Evolutionary conservation across 2,113 vertebrate species (phyloP), one percentile per base, ranked within the genome.

Genomic region (Leucoraja erinaceus): DNA sequence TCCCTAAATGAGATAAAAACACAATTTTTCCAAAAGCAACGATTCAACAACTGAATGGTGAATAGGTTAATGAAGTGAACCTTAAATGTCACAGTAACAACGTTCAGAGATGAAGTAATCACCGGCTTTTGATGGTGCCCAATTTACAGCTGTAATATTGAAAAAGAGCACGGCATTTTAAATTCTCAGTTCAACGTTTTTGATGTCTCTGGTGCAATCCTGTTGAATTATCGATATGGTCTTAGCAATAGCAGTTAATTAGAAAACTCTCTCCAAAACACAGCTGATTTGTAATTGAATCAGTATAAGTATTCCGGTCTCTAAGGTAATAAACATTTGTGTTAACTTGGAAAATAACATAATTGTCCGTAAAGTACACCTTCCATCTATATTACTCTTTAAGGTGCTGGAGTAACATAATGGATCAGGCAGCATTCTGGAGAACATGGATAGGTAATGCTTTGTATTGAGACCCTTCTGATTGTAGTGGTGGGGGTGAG

Each of bases 121-220:
- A 31, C 20, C 72, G 20, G 28, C 66, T 91, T 68, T 91, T 91
- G 63, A 91, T 72, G 25, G 14, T 91, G 33, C 33, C 33, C 72
- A 72, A 68, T 22, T 90, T 22, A 38, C 33, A 3, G 38, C n/a
- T 25, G 6, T 28, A 14, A 14, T 74, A 20, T 1, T 47, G 68
- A 72, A 5, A 91, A 91, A 74, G 90, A 31, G 33, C 90, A 91
- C 47, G 90, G 70, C 90, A 91, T 91, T 72, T 72, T 72, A 72
- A 91, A 9, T 4, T 18, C 66, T 91, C 90, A 70, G 31, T 91
- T 22, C 72, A 6, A 91, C 47, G 33, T 91, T 91, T 3, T 38
- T 38, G 90, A 72, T 72, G 66, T 91, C 66, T 72, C 18, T 72
- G 31, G 20, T 47, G 31, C 33, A 90, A 90, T 66, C 18, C 33